Conservation (phyloP, 2,888 invertebrate species). For the Automeris io region DNA sequence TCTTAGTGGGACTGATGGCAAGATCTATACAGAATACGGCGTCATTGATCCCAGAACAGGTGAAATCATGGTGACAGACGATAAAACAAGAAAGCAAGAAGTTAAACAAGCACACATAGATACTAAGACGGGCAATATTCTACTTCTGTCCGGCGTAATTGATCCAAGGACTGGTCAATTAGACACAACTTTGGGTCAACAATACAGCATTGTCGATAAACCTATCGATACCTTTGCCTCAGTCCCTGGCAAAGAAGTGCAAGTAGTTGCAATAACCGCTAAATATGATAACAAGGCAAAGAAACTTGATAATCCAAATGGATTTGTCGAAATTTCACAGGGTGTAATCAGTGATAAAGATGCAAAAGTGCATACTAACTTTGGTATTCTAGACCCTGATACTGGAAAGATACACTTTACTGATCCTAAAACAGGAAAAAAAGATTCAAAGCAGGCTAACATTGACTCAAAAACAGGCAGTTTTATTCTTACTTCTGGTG, state of each 20-base stretch:
- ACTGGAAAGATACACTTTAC: slow-evolving; percentile 77
- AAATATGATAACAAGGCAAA: slow-evolving; percentile 78
- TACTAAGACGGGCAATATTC: slow-evolving; percentile 72
- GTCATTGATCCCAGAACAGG: slow-evolving; percentile 79
- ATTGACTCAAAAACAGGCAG: slow-evolving; percentile 76
- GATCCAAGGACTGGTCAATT: slow-evolving; percentile 78
- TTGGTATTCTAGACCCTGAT: slow-evolving; percentile 79
- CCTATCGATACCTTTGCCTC: slow-evolving; percentile 64
- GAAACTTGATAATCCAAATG: slow-evolving; percentile 76
- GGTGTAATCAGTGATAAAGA: slow-evolving; percentile 82
- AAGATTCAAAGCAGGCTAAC: slow-evolving; percentile 77
- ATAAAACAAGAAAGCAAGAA: slow-evolving; percentile 64
- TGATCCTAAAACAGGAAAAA: slow-evolving; percentile 78
- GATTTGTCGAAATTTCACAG: slow-evolving; percentile 69
- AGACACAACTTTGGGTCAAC: slow-evolving; percentile 75
- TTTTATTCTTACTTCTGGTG: slow-evolving; percentile 76
- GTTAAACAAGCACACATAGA: slow-evolving; percentile 61
- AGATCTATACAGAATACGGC: slow-evolving; percentile 78
- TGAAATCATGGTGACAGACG: slow-evolving; percentile 58
- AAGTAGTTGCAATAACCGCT: slow-evolving; percentile 76
- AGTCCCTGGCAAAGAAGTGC: slow-evolving; percentile 66
- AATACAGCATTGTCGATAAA: slow-evolving; percentile 79
- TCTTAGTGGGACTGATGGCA: slow-evolving; percentile 78
- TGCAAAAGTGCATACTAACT: slow-evolving; percentile 81
- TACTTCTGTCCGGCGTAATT: slow-evolving; percentile 70